phyloP scores from a whole-genome alignment of 30 jellyfish, hydroid and myxozoan genomes.

The Cassiopea andromeda region DNA sequence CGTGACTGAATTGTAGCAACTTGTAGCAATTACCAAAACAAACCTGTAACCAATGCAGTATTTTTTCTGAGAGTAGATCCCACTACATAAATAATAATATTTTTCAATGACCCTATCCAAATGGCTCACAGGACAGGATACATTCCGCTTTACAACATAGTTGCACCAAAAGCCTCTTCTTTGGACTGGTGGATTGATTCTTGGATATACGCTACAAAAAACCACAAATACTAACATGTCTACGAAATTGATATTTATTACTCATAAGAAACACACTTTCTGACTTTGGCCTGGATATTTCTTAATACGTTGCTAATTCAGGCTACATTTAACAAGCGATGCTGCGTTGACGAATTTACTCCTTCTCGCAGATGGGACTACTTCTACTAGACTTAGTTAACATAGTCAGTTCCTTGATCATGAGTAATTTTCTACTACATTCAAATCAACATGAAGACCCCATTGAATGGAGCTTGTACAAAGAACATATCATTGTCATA shows the following conservation, averaged over 20 bases:
- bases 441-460: no score
- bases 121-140: conserved; percentile 60
- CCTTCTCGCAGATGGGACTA: no score
- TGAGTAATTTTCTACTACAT: no score
- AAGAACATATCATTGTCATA: no score
- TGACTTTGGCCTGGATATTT: background rate
- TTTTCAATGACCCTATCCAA: conserved; percentile 61
- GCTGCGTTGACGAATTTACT: background rate
- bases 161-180: conserved; percentile 83
- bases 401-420: no score
- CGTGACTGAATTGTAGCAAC: background rate
- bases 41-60: conserved; percentile 77
- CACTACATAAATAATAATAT: conserved; percentile 61
- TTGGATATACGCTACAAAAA: conserved; percentile 24
- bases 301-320: background rate
- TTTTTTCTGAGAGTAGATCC: conserved; percentile 35
- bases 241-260: background rate
- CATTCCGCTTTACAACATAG: conserved; percentile 59
- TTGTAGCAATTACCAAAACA: background rate
- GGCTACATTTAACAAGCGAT: background rate
- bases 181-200: conserved; percentile 48
- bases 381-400: no score
- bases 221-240: background rate
- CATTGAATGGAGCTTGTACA: no score
- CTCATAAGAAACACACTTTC: background rate